phyloP scores from a whole-genome alignment of 2,113 vertebrate genomes.

The Indri indri region DNA sequence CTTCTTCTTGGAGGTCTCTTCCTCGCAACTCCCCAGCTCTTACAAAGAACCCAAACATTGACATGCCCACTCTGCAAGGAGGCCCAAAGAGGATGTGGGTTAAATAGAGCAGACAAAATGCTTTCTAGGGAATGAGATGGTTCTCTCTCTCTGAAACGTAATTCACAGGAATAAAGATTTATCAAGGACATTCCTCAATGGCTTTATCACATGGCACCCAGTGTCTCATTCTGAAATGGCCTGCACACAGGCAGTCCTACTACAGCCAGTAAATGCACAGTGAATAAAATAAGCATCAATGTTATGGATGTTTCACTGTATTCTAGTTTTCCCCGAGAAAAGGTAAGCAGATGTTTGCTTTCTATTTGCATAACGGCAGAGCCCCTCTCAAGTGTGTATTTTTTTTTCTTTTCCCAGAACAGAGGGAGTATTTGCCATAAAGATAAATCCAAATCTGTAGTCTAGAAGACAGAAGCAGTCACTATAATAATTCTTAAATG shows the following conservation, averaged over 20 bases:
- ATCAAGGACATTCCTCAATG: not conserved
- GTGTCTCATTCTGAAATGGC: not conserved
- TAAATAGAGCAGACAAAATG: not conserved
- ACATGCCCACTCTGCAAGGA: not conserved
- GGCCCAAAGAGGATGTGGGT: not conserved
- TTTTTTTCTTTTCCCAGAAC: not conserved
- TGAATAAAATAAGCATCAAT: not conserved
- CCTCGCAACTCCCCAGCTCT: not conserved
- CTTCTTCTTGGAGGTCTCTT: not conserved
- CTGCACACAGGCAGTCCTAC: not conserved
- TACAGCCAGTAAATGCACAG: not conserved
- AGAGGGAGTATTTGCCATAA: not conserved
- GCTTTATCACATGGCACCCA: not conserved
- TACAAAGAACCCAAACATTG: not conserved
- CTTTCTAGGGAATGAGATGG: not conserved
- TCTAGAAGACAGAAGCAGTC: not conserved
- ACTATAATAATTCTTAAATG: not conserved
- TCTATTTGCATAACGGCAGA: not conserved
- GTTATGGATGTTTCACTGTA: not conserved
- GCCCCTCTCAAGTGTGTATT: not conserved
- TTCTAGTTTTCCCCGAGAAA: not conserved
- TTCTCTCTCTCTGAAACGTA: not conserved
- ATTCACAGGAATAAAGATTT: not conserved
- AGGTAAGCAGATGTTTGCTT: not conserved
- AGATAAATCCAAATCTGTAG: not conserved